Conservation (phyloP, 2,888 invertebrate genomes). For the Himalopsyche anomala region DNA sequence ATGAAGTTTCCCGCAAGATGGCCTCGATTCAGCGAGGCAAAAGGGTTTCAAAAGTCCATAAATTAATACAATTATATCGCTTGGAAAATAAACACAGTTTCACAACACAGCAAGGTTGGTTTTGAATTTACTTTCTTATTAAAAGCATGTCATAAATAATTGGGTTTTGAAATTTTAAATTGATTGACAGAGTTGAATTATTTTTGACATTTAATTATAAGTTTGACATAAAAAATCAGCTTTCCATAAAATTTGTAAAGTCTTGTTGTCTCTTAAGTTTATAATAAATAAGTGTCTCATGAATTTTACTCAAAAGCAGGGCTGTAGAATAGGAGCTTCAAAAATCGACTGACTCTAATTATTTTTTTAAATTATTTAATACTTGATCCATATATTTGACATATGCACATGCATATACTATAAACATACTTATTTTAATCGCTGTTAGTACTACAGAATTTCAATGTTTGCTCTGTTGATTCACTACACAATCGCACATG, state of each 20-base stretch:
- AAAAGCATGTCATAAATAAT: not conserved
- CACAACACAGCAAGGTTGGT: not conserved
- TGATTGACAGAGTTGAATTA: slow-evolving; percentile 12
- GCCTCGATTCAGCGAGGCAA: not conserved
- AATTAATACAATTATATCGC: not conserved
- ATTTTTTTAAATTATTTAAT: too few species aligned
- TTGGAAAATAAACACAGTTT: not conserved
- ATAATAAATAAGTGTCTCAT: too few species aligned
- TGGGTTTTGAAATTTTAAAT: not conserved
- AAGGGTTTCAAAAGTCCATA: not conserved
- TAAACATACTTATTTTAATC: too few species aligned
- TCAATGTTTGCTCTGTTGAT: too few species aligned
- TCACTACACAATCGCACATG: too few species aligned
- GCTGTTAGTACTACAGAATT: too few species aligned
- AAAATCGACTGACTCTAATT: too few species aligned
- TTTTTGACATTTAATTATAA: slow-evolving; percentile 15
- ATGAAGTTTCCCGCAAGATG: not conserved
- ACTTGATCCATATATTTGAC: too few species aligned
- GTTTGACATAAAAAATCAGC: not conserved
- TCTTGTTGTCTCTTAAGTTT: too few species aligned
- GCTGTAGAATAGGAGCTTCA: too few species aligned
- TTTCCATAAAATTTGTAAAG: not conserved
- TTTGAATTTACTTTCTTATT: not conserved
- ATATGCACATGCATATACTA: too few species aligned
- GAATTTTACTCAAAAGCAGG: too few species aligned